phyloP scores from a whole-genome alignment of 2,888 invertebrate species.

The Eilema caniola region DNA sequence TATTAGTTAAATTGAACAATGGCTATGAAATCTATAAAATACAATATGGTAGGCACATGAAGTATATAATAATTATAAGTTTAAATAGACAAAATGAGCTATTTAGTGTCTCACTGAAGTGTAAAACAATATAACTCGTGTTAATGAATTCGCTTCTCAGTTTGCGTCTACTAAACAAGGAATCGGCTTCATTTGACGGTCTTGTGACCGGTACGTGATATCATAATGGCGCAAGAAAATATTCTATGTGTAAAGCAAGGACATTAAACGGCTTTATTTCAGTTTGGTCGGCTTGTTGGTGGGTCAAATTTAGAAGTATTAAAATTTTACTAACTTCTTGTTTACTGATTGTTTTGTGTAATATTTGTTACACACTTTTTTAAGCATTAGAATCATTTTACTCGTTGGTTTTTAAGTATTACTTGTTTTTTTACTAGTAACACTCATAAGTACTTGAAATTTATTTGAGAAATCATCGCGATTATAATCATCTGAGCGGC shows the following conservation, averaged over 20 bases:
- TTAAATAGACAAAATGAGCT: conserved; percentile 20
- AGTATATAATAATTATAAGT: conserved; percentile 10
- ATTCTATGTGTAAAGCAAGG: conserved; percentile 1
- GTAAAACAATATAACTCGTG: conserved; percentile 9
- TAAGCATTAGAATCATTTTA: too few relatives aligned
- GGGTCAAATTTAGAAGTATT: too few relatives aligned
- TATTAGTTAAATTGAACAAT: neutral
- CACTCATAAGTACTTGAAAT: too few relatives aligned
- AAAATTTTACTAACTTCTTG: too few relatives aligned
- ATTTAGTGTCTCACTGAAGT: conserved; percentile 11
- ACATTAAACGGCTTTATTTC: neutral
- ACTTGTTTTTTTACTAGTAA: too few relatives aligned
- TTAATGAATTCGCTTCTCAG: conserved; percentile 25
- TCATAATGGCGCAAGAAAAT: neutral
- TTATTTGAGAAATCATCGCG: too few relatives aligned
- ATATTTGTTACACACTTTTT: too few relatives aligned
- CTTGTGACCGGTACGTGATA: conserved; percentile 1
- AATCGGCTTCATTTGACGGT: conserved; percentile 8
- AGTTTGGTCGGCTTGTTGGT: too few relatives aligned
- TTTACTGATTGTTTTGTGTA: too few relatives aligned
- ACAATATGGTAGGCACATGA: neutral
- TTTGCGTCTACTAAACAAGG: conserved; percentile 20
- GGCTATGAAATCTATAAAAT: neutral
- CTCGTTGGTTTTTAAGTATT: too few relatives aligned
- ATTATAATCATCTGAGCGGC: too few relatives aligned